Evolutionary conservation across 2,888 invertebrate species (phyloP).

Genomic region (Lampropteryx suffumata): DNA sequence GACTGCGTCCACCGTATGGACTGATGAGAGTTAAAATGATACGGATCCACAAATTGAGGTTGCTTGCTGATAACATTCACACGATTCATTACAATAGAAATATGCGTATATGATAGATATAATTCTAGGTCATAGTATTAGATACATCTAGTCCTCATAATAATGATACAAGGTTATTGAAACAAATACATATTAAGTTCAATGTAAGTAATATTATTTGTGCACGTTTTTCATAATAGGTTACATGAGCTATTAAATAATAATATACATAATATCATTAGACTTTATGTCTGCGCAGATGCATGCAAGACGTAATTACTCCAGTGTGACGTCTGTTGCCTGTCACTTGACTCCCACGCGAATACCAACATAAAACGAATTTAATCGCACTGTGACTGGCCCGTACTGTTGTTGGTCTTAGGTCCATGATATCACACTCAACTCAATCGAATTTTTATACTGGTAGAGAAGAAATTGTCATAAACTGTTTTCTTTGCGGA

Average conservation of each 20-base stretch:
- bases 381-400: constrained; percentile 63
- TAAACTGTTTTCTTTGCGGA: too few relatives aligned
- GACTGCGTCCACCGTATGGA: constrained; percentile 41
- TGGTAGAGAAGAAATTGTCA: too few relatives aligned
- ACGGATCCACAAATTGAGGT: constrained; percentile 24
- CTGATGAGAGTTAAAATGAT: constrained; percentile 26
- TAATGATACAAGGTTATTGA: background rate
- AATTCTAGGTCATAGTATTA: too few relatives aligned
- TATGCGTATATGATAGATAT: background rate
- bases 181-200: too few relatives aligned
- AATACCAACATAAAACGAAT: constrained; percentile 61
- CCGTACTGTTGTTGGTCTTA: constrained; percentile 31
- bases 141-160: background rate
- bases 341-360: constrained; percentile 60
- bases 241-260: too few relatives aligned
- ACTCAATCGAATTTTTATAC: background rate
- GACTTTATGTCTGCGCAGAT: constrained; percentile 37
- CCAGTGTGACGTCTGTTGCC: constrained; percentile 56
- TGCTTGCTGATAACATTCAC: constrained; percentile 16
- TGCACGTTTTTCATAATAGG: too few relatives aligned
- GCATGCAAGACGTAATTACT: constrained; percentile 50
- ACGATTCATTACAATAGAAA: constrained; percentile 19
- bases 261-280: background rate
- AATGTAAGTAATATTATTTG: too few relatives aligned
- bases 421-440: constrained; percentile 7